Percentiles rank a stretch among this genome's conserved stretches.
Conservation (phyloP, 2,113 vertebrate species). For the Podocnemis expansa region DNA sequence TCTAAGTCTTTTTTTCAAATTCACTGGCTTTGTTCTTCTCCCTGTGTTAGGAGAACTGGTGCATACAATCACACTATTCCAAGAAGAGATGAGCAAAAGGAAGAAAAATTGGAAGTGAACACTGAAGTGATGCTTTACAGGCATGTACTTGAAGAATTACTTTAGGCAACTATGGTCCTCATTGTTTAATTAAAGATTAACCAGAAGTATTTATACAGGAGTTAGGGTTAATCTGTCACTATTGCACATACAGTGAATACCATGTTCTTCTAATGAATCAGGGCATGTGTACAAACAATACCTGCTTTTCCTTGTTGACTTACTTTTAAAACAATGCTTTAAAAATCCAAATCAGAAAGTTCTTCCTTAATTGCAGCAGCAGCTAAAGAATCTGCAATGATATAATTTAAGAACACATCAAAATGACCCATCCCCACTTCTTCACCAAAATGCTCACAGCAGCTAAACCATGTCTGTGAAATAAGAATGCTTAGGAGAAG, state of each 20-base stretch:
- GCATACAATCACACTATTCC: background rate
- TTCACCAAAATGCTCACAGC: slow-evolving; percentile 31
- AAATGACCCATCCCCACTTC: background rate
- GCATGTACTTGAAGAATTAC: background rate
- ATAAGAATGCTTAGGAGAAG: slow-evolving; percentile 46
- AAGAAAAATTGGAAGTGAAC: background rate
- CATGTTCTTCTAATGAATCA: background rate
- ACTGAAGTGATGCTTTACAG: background rate
- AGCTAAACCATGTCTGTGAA: slow-evolving; percentile 36
- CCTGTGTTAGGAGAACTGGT: background rate
- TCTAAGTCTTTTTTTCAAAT: background rate
- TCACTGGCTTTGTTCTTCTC: background rate
- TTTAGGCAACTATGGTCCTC: background rate
- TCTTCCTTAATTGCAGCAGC: slow-evolving; percentile 10
- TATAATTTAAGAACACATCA: slow-evolving; percentile 9
- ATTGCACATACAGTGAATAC: background rate
- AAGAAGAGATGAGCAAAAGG: background rate
- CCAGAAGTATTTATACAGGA: background rate
- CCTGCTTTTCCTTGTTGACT: background rate
- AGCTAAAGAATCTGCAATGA: slow-evolving; percentile 1
- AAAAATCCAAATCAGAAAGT: slow-evolving; percentile 8
- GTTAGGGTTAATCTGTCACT: background rate
- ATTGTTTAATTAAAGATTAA: background rate
- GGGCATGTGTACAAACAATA: background rate
- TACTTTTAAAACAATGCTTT: background rate